Evolutionary conservation across 2,888 invertebrate genomes (phyloP), one percentile per base, ranked within the genome.

Genomic region (Brachyopa scutellaris): DNA sequence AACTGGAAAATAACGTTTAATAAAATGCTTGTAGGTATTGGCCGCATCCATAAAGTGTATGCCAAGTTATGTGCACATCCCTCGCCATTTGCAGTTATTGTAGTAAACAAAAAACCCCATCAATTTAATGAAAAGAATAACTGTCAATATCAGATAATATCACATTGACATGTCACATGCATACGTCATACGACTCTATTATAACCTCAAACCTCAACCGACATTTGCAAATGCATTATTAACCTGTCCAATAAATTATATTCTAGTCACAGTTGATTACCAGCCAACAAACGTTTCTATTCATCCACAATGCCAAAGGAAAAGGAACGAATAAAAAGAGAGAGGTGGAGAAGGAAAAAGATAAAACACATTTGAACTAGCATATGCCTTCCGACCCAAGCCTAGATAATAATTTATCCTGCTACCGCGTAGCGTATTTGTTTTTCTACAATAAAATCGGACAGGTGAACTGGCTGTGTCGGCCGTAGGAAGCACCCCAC

Each of bases 391-490:
- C 36, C 7, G 38, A 33, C 42, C 47, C 67, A 67, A 45, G 51
- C 74, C 74, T 74, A 74, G 74, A 66, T 74, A 66, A 74, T 66
- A 66, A 74, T 66, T 74, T 62, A 55, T 73, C 49, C 36, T 55
- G n/a, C n/a, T n/a, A 6, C 38, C 33, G 66, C n/a, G 26, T 17
- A 40, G 33, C 42, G 72, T 67, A 6, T 62, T 62, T 69, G 33
- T 62, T 42, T 74, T 31, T 64, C 9, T 59, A 62, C 26, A 74
- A 69, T 40, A n/a, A 57, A 69, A 64, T 79, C 61, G 79, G 79
- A 74, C 79, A 79, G 79, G 79, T 79, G 79, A 79, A 42, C 69
- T 33, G 42, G 42, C 5, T 11, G n/a, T 36, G 49, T 13, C 26
- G 42, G 23, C 61, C 21, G 38, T 55, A 57, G 31, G 26, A 36